These are phyloP conservation scores for Helleia helle DNA, from an alignment of 2,888 invertebrate species.

Conservation along the genomic window DNA sequence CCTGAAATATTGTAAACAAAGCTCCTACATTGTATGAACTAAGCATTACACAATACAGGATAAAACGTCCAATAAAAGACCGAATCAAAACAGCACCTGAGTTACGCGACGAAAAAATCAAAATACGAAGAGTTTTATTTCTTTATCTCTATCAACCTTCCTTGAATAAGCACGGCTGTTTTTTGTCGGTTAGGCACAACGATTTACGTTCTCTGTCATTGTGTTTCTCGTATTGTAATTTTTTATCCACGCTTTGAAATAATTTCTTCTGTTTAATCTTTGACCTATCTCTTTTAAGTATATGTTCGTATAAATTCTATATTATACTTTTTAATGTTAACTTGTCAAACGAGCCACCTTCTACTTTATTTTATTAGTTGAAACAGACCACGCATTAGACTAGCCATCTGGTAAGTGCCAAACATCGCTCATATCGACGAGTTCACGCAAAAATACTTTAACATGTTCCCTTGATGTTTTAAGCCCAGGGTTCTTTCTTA, in stretches of 20 bases:
- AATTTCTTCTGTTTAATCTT: not conserved
- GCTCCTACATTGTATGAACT: constrained; percentile 20
- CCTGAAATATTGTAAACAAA: not conserved
- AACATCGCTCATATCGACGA: too few relatives aligned
- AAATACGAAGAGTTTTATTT: constrained; percentile 30
- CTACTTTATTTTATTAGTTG: too few relatives aligned
- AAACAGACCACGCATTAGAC: too few relatives aligned
- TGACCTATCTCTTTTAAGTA: too few relatives aligned
- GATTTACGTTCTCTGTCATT: constrained; percentile 5
- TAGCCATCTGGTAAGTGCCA: too few relatives aligned
- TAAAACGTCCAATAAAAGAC: constrained; percentile 30
- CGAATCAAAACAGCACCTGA: constrained; percentile 45
- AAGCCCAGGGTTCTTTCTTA: too few relatives aligned
- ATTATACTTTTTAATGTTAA: too few relatives aligned
- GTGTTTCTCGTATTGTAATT: not conserved
- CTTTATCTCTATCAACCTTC: constrained; percentile 21
- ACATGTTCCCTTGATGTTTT: too few relatives aligned
- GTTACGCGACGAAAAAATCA: constrained; percentile 53
- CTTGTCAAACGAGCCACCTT: too few relatives aligned
- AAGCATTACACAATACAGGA: constrained; percentile 24
- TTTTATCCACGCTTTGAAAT: not conserved
- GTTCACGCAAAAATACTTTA: too few relatives aligned
- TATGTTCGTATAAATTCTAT: too few relatives aligned
- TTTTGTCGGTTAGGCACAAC: constrained; percentile 4
- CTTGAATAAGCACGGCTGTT: constrained; percentile 16